Evolutionary conservation across 2,888 invertebrate species (phyloP).

Genomic region (Orthonevra nobilis): DNA sequence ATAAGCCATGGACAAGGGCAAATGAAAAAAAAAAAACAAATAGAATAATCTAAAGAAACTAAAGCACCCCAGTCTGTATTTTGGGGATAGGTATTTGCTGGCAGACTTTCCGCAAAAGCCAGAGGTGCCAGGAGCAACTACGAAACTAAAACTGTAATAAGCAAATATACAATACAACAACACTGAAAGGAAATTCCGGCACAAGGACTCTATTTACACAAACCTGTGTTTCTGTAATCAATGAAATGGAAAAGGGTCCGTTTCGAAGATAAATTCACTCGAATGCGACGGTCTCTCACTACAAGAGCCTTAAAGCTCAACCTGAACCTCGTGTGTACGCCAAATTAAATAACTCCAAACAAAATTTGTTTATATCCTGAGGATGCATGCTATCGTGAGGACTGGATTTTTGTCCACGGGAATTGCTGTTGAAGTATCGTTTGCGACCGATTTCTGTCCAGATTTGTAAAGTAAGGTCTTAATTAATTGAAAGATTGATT

Average conservation of each 20-base stretch:
- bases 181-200: slow-evolving; percentile 20
- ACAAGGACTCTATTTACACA: slow-evolving; percentile 27
- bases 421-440: too few relatives aligned
- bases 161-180: slow-evolving; percentile 10
- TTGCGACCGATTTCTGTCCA: too few relatives aligned
- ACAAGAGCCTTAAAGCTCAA: slow-evolving; percentile 6
- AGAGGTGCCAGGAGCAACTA: slow-evolving; percentile 1
- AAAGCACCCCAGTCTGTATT: neutral
- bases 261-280: slow-evolving; percentile 23
- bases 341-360: slow-evolving; percentile 18
- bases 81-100: too few relatives aligned
- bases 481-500: too few relatives aligned
- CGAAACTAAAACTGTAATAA: slow-evolving; percentile 18
- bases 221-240: slow-evolving; percentile 40
- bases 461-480: too few relatives aligned
- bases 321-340: neutral
- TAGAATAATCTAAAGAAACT: neutral
- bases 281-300: neutral
- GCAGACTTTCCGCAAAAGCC: slow-evolving; percentile 13
- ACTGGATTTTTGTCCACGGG: too few relatives aligned
- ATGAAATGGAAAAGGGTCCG: slow-evolving; percentile 53
- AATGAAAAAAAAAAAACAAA: neutral
- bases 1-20: slow-evolving; percentile 25
- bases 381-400: too few relatives aligned
- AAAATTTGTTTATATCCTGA: too few relatives aligned